Percentiles rank a stretch among this genome's conserved stretches.
Conservation (phyloP, 2,113 vertebrate genomes). For the Chaetodon auriga region DNA sequence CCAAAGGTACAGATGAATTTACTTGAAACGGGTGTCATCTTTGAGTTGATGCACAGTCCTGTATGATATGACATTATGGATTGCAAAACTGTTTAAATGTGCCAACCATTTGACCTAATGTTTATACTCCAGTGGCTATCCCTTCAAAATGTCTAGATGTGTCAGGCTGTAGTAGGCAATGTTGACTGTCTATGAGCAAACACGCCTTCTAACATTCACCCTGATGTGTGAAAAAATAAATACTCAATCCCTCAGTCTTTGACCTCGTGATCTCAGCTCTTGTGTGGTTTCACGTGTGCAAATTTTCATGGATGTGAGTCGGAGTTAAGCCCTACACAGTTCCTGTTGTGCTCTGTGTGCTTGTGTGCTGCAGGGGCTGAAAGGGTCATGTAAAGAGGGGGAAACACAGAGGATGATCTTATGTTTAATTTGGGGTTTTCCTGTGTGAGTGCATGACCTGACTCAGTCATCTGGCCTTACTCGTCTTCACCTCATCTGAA, state of each 20-base stretch:
- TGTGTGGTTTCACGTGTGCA: slow-evolving; percentile 7
- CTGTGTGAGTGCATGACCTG: slow-evolving; percentile 25
- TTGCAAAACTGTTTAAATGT: neutral
- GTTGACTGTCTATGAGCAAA: neutral
- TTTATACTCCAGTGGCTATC: neutral
- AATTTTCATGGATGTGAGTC: slow-evolving; percentile 3
- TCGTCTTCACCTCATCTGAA: slow-evolving; percentile 57
- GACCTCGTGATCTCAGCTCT: neutral
- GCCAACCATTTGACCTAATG: neutral
- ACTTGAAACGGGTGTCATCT: neutral
- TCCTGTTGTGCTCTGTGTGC: neutral
- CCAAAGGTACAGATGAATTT: neutral
- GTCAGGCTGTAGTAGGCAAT: too few species aligned
- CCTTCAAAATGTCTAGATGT: neutral
- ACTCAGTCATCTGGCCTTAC: slow-evolving; percentile 46
- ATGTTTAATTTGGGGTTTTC: slow-evolving; percentile 42
- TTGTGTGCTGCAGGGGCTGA: slow-evolving; percentile 12
- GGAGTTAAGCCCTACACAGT: neutral
- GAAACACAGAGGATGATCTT: slow-evolving; percentile 35
- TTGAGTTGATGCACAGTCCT: neutral
- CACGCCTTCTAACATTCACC: slow-evolving; percentile 1
- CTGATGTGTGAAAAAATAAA: slow-evolving; percentile 2
- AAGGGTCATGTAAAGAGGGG: neutral
- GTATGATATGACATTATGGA: neutral
- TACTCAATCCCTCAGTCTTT: neutral